Conservation (phyloP, 2,888 invertebrate species). For the Atherix ibis region DNA sequence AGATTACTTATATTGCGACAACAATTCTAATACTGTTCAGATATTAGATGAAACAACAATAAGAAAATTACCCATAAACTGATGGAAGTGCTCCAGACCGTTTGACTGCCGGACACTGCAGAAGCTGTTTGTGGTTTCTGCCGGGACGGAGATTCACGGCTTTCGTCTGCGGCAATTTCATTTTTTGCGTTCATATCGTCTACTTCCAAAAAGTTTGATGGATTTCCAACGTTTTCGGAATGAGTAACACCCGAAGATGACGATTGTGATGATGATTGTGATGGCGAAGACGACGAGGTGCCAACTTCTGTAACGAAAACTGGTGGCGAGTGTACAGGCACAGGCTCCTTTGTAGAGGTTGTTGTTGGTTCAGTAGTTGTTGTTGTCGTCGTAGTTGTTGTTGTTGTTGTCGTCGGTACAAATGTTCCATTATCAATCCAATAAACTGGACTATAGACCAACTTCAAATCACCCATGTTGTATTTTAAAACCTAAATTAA, state of each 20-base stretch:
- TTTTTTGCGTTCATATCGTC: neutral
- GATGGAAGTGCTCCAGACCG: too few species aligned
- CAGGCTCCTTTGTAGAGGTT: constrained; percentile 36
- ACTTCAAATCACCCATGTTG: constrained; percentile 48
- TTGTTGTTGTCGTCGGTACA: constrained; percentile 66
- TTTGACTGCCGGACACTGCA: too few species aligned
- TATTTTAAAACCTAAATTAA: constrained; percentile 36
- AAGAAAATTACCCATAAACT: too few species aligned
- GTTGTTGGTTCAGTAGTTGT: constrained; percentile 39
- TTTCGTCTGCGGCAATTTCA: neutral
- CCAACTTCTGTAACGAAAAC: constrained; percentile 16
- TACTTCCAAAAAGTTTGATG: neutral
- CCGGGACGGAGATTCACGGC: neutral
- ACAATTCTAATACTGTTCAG: too few species aligned
- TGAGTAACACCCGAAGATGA: neutral
- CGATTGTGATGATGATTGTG: constrained; percentile 1
- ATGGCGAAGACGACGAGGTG: neutral
- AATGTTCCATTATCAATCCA: constrained; percentile 57
- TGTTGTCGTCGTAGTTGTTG: constrained; percentile 44
- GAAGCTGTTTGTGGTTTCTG: too few species aligned
- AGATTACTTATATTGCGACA: too few species aligned
- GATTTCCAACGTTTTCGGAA: neutral
- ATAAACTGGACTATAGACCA: constrained; percentile 61
- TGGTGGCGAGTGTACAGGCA: constrained; percentile 32
- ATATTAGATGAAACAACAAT: too few species aligned